phyloP scores from a whole-genome alignment of 2,888 invertebrate species.

The Lochmaea crataegi region DNA sequence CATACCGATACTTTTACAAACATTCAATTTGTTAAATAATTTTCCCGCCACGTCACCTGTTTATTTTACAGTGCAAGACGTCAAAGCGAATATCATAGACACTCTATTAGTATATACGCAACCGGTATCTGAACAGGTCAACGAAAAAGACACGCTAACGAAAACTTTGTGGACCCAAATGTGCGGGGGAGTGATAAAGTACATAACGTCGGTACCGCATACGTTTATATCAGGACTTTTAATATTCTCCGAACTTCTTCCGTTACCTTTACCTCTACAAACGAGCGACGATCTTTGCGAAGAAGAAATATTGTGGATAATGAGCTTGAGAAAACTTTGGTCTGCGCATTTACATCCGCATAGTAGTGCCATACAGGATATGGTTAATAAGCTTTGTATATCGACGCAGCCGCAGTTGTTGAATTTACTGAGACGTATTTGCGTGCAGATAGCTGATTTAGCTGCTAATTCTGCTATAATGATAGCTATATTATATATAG shows the following conservation, averaged over 20 bases:
- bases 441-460: constrained; percentile 91
- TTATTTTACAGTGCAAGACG: constrained; percentile 72
- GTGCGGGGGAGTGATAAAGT: constrained; percentile 87
- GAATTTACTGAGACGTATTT: constrained; percentile 84
- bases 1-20: constrained; percentile 83
- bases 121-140: constrained; percentile 78
- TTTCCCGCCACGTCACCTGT: constrained; percentile 78
- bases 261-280: constrained; percentile 87
- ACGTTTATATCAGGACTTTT: constrained; percentile 87
- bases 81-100: constrained; percentile 82
- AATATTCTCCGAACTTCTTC: constrained; percentile 86
- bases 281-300: constrained; percentile 75
- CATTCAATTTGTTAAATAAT: constrained; percentile 84
- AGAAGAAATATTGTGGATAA: constrained; percentile 78
- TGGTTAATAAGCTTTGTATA: constrained; percentile 76
- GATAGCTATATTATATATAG: too few relatives aligned
- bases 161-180: constrained; percentile 94
- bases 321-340: constrained; percentile 90
- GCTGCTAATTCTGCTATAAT: constrained; percentile 90
- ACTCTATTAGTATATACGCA: constrained; percentile 90
- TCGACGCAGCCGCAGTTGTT: constrained; percentile 78
- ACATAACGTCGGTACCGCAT: constrained; percentile 80
- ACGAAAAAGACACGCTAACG: constrained; percentile 83
- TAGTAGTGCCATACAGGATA: constrained; percentile 77
- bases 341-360: constrained; percentile 93